These are phyloP conservation scores for Hippoglossus stenolepis DNA, from an alignment of 2,113 vertebrate genomes.

Conservation along the genomic window DNA sequence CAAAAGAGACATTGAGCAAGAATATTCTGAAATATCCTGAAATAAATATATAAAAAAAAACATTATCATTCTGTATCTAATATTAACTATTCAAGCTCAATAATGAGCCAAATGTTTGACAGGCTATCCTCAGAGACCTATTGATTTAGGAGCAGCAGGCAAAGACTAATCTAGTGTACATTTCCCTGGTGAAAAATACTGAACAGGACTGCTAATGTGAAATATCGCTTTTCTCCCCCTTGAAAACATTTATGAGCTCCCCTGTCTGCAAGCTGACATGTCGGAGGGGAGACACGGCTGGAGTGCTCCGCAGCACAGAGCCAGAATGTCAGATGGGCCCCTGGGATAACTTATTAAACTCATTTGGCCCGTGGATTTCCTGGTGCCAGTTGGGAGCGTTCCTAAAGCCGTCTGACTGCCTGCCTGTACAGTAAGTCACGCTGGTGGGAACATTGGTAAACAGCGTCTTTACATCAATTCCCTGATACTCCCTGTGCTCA, in stretches of 20 bases:
- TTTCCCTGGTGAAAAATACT: conserved; percentile 51
- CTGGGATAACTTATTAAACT: conserved; percentile 80
- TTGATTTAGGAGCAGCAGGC: conserved; percentile 53
- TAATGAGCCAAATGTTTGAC: conserved; percentile 52
- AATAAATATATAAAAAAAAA: background rate
- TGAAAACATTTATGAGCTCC: conserved; percentile 69
- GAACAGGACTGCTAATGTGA: conserved; percentile 69
- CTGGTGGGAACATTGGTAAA: conserved; percentile 63
- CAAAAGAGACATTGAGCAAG: background rate
- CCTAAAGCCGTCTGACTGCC: conserved; percentile 63
- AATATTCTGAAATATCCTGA: background rate
- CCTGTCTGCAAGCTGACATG: conserved; percentile 68
- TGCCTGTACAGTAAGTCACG: conserved; percentile 61
- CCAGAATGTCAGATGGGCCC: conserved; percentile 76
- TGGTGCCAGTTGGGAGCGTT: conserved; percentile 71
- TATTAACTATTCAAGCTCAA: conserved; percentile 26
- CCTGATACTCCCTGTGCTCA: conserved; percentile 57
- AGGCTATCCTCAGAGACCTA: conserved; percentile 43
- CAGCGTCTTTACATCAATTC: conserved; percentile 60
- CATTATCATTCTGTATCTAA: no score
- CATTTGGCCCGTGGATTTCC: conserved; percentile 76
- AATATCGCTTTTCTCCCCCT: conserved; percentile 62
- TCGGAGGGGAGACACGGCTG: conserved; percentile 64
- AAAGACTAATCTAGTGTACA: conserved; percentile 56
- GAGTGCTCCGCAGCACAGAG: conserved; percentile 53